phyloP scores from a whole-genome alignment of 2,888 invertebrate species.

The Uloborus plumipes region DNA sequence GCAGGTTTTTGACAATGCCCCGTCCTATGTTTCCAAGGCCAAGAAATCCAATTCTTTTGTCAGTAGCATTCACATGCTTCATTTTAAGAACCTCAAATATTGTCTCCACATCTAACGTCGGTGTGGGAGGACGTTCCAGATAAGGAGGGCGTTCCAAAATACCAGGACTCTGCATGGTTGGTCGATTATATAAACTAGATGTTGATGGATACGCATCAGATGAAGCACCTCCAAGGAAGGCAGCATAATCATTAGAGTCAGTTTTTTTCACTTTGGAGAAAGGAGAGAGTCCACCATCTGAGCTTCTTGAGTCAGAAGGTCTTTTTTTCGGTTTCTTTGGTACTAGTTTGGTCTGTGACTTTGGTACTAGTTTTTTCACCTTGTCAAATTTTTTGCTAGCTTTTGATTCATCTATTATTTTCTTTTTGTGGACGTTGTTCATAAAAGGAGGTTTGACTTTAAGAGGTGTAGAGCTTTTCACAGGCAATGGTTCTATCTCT shows the following conservation, averaged over 20 bases:
- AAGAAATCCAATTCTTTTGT: constrained; percentile 91
- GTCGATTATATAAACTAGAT: background rate
- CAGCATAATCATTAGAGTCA: constrained; percentile 9
- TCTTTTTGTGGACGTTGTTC: constrained; percentile 74
- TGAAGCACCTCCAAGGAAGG: background rate
- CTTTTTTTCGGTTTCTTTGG: constrained; percentile 1
- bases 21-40: constrained; percentile 96
- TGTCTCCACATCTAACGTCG: constrained; percentile 82
- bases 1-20: constrained; percentile 93
- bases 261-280: background rate
- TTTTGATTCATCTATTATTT: background rate
- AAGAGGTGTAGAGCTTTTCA: background rate
- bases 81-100: constrained; percentile 83
- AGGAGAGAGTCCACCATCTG: background rate
- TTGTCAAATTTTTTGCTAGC: background rate
- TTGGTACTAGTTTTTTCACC: background rate
- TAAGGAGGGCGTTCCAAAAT: constrained; percentile 14
- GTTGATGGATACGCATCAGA: constrained; percentile 6
- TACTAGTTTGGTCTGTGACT: background rate
- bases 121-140: constrained; percentile 72
- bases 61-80: constrained; percentile 88
- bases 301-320: background rate
- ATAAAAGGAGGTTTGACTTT: background rate
- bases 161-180: background rate
- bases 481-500: background rate